A percentile compares a stretch with the other conserved stretches of the same genome.
These are phyloP conservation scores for Campylomormyrus numenius DNA, from an alignment of 2,113 vertebrate genomes.

Conservation along the genomic window DNA sequence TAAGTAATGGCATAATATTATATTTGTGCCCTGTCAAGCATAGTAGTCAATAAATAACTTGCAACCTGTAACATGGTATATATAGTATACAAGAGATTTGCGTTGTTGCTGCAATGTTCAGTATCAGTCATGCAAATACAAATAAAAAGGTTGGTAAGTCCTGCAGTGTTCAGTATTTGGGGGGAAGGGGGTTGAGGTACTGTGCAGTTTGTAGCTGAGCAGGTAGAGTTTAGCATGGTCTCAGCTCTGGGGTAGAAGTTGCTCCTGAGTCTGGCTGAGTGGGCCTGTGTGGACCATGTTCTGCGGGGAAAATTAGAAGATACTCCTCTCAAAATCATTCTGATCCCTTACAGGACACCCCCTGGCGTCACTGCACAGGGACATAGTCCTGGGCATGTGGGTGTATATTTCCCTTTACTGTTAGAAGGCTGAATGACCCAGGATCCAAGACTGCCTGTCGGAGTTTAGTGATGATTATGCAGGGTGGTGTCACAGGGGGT, in stretches of 20 bases:
- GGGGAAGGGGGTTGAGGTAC: not conserved
- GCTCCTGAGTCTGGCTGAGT: not conserved
- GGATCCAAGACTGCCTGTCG: not conserved
- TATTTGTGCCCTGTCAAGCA: not conserved
- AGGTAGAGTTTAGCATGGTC: not conserved
- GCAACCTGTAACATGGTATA: not conserved
- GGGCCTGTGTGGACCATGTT: not conserved
- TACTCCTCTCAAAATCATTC: not conserved
- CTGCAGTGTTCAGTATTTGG: not conserved
- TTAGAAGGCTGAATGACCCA: not conserved
- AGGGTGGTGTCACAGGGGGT: not conserved
- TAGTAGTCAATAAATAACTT: not conserved
- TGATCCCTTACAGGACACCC: not conserved
- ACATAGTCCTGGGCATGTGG: not conserved
- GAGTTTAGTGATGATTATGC: not conserved
- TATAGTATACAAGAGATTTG: not conserved
- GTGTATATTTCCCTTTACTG: not conserved
- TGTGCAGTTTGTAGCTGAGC: not conserved
- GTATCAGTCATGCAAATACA: not conserved
- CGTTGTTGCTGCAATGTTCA: not conserved
- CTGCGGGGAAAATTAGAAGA: not conserved
- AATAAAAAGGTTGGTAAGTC: not conserved
- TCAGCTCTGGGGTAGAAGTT: not conserved
- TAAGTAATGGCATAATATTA: not conserved
- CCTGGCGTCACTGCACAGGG: not conserved